Base-by-base conservation (phyloP, 2,113 vertebrate species). In the Megaptera novaeangliae region DNA sequence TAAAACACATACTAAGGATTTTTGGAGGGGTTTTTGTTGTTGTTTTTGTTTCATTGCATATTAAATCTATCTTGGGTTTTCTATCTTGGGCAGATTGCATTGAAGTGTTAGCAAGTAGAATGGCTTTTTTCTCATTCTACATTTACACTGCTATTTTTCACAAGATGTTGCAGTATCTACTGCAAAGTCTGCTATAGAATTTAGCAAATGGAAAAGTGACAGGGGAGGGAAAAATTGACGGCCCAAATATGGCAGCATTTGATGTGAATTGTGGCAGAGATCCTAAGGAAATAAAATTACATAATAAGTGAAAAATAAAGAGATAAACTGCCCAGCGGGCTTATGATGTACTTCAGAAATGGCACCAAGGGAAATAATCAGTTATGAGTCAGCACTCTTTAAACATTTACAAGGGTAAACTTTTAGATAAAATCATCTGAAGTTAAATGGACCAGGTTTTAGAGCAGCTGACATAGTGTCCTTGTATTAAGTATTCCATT, bases 101-200 rank as follows among this genome's bases (percentile, higher is more conserved):
- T 98, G 97, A 94, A 95, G 88, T 96, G 14, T 93, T 97, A 95
- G 86, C 83, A 97, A 97, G 44, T 91, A 68, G 8, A 80, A 88
- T 88, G 61, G n/a, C 91, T 97, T 98, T 90, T 77, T 98, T 97
- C 87, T 78, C 34, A 8, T 36, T 94, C 41, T 94, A 52, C 95
- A 90, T 97, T 94, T 93, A 94, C 36, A 97, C 44, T 95, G 82
- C 66, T 6, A 0, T 97, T 98, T 87, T 94, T 96, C 97, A 85
- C 80, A 97, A 68, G 61, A 49, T 57, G 12, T 95, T 92, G 59
- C 49, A 52, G n/a, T 77, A 81, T 59, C 78, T 49, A 5, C 21
- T 82, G 59, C 31, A 93, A 84, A 90, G 63, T 88, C 72, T 63
- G 17, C 83, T 66, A 29, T 17, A 46, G 63, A 95, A 71, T 71